Evolutionary conservation across 2,113 vertebrate species (phyloP).

Genomic region (Ellobius talpinus): DNA sequence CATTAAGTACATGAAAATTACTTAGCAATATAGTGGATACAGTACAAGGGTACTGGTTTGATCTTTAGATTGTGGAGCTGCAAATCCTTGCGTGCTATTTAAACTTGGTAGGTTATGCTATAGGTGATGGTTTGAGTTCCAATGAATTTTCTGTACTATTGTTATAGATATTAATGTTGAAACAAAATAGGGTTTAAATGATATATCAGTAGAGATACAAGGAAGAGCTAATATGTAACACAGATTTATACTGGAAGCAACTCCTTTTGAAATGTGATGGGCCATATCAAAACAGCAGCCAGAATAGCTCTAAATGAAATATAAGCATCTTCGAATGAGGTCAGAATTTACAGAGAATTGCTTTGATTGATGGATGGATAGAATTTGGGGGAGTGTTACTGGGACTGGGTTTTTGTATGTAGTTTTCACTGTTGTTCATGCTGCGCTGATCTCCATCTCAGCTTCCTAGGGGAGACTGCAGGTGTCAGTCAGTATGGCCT

Average conservation of each 20-base stretch:
- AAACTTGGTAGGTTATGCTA: conserved; percentile 69
- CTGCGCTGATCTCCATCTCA: neutral
- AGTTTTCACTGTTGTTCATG: neutral
- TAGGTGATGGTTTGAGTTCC: conserved; percentile 76
- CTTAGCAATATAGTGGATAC: conserved; percentile 65
- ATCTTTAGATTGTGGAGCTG: conserved; percentile 79
- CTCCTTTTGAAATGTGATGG: neutral
- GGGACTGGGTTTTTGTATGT: neutral
- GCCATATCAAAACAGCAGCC: neutral
- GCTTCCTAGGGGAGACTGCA: neutral
- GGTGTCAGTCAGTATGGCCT: neutral
- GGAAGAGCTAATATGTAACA: neutral
- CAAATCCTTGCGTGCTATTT: conserved; percentile 71
- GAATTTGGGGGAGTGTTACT: neutral
- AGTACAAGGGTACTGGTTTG: conserved; percentile 63
- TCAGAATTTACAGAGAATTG: neutral
- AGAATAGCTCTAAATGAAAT: neutral
- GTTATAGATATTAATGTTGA: conserved; percentile 63
- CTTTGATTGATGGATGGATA: neutral
- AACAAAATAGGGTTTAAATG: conserved; percentile 67
- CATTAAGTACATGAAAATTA: conserved; percentile 71
- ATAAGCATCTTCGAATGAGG: neutral
- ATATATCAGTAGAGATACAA: neutral
- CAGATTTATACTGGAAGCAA: neutral
- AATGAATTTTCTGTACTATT: conserved; percentile 69